These are phyloP conservation scores for Pteruthius melanotis DNA, from an alignment of 2,113 vertebrate species.

Conservation along the genomic window DNA sequence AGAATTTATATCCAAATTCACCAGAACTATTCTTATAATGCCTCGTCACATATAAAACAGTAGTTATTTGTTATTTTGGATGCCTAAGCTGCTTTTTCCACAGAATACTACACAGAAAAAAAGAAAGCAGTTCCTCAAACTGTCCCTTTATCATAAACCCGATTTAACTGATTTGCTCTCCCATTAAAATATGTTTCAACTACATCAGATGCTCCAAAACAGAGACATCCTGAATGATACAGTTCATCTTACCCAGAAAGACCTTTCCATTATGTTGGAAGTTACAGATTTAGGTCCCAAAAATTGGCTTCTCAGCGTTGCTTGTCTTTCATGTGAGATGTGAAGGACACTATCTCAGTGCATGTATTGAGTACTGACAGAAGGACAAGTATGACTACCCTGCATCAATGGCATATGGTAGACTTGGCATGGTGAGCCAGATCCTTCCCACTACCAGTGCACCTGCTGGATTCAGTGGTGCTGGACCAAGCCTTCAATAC, in stretches of 20 bases:
- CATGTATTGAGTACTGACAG: background rate
- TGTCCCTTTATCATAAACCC: background rate
- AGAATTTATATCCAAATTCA: background rate
- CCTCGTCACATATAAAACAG: background rate
- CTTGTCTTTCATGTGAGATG: background rate
- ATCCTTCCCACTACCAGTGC: background rate
- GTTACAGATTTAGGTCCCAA: background rate
- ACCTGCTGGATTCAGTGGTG: background rate
- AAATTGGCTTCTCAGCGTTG: background rate
- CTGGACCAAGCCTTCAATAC: background rate
- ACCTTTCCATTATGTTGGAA: background rate
- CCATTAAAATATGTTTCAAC: background rate
- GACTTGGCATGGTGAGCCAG: background rate
- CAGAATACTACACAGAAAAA: background rate
- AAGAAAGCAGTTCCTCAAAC: background rate
- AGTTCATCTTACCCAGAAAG: background rate
- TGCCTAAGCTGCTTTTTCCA: background rate
- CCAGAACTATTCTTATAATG: background rate
- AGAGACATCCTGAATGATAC: background rate
- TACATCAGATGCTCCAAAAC: background rate
- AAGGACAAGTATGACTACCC: background rate
- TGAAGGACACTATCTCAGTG: background rate
- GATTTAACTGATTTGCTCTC: background rate
- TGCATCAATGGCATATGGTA: background rate
- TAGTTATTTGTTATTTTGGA: background rate